These are phyloP conservation scores for Oligia latruncula DNA, from an alignment of 2,888 invertebrate genomes.

Conservation along the genomic window DNA sequence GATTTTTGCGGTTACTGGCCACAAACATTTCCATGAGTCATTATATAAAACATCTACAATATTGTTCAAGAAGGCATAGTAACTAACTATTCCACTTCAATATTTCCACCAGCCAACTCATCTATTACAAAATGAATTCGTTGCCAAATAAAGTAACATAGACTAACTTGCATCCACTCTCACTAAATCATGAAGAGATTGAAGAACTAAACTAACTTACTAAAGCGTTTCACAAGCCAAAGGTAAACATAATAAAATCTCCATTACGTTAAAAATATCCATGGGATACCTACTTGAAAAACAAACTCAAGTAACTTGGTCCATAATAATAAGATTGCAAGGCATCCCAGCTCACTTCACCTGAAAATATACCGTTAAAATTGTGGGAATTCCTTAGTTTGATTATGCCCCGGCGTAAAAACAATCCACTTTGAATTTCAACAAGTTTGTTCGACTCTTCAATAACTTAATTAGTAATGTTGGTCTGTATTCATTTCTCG, in stretches of 20 bases:
- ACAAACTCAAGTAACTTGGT: conserved; percentile 68
- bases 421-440: conserved; percentile 80
- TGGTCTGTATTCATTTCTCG: conserved; percentile 68
- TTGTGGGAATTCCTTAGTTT: conserved; percentile 75
- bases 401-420: conserved; percentile 81
- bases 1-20: conserved; percentile 37
- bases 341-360: conserved; percentile 64
- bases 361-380: conserved; percentile 73
- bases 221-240: conserved; percentile 48
- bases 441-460: conserved; percentile 74
- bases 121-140: conserved; percentile 8
- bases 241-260: conserved; percentile 56
- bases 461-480: conserved; percentile 85
- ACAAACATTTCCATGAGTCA: conserved; percentile 38
- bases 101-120: conserved; percentile 1
- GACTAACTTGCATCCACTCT: conserved; percentile 5
- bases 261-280: conserved; percentile 61
- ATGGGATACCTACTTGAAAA: conserved; percentile 57
- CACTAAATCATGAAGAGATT: conserved; percentile 59
- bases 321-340: conserved; percentile 72
- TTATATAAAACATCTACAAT: background rate
- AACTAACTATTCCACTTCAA: conserved; percentile 16
- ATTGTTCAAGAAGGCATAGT: background rate
- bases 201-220: conserved; percentile 60
- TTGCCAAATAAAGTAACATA: conserved; percentile 20